Percentiles rank a stretch among this genome's conserved stretches.
Conservation (phyloP, 1,140 invertebrate species). For the Phthorimaea operculella region DNA sequence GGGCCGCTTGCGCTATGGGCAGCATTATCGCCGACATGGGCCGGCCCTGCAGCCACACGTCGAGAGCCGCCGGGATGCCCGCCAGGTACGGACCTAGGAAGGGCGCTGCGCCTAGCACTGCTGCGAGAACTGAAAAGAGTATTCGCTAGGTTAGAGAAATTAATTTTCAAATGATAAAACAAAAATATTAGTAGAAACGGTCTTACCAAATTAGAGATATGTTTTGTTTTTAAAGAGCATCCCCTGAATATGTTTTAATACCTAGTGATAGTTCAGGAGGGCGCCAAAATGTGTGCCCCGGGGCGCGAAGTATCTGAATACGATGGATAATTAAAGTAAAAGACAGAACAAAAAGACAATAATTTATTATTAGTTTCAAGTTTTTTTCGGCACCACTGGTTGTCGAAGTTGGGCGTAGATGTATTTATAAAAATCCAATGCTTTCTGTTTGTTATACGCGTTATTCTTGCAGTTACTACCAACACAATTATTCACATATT, state of each 20-base stretch:
- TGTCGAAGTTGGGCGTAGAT: slow-evolving; percentile 54
- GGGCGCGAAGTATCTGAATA: too few species aligned
- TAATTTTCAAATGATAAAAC: too few species aligned
- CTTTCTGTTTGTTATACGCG: slow-evolving; percentile 54
- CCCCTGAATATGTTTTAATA: too few species aligned
- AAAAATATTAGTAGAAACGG: too few species aligned
- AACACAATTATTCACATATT: slow-evolving; percentile 40
- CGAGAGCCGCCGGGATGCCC: slow-evolving; percentile 90
- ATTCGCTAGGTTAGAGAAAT: background rate
- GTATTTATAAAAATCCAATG: slow-evolving; percentile 64
- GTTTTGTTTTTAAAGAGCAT: slow-evolving; percentile 4
- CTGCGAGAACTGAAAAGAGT: slow-evolving; percentile 78
- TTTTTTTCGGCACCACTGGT: slow-evolving; percentile 36
- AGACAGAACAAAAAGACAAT: background rate
- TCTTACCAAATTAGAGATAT: slow-evolving; percentile 11
- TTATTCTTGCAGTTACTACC: slow-evolving; percentile 43
- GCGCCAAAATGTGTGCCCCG: too few species aligned
- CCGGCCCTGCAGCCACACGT: slow-evolving; percentile 92
- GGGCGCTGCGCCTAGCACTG: slow-evolving; percentile 92
- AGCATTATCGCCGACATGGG: slow-evolving; percentile 81
- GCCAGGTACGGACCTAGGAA: slow-evolving; percentile 96
- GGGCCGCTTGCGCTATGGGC: slow-evolving; percentile 86
- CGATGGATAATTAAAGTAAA: too few species aligned
- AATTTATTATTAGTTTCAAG: slow-evolving; percentile 14
- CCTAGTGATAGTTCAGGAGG: too few species aligned